Percentiles rank a stretch among this genome's conserved stretches.
These are phyloP conservation scores for Pseudachorutes palmiensis DNA, from an alignment of 1,140 invertebrate species.

Conservation along the genomic window DNA sequence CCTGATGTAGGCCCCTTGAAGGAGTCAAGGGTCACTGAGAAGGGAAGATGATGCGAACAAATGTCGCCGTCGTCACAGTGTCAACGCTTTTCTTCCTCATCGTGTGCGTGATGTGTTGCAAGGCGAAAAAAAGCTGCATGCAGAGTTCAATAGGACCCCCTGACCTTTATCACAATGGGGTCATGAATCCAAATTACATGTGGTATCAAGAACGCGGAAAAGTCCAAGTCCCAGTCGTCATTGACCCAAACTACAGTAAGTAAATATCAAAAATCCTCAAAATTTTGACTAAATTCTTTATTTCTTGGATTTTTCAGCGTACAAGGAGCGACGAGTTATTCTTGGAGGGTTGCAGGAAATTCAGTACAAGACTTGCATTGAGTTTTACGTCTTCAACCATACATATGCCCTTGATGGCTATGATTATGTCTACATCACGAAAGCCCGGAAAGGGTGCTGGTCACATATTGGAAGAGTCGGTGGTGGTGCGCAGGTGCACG, in stretches of 20 bases:
- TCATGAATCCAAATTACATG: slow-evolving; percentile 24
- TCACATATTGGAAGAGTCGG: slow-evolving; percentile 56
- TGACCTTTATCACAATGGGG: slow-evolving; percentile 10
- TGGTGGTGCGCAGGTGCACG: slow-evolving; percentile 46
- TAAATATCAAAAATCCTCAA: neutral
- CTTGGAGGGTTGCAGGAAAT: slow-evolving; percentile 48
- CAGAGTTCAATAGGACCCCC: slow-evolving; percentile 19
- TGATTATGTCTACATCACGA: slow-evolving; percentile 61
- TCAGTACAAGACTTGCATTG: slow-evolving; percentile 52
- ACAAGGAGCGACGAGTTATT: slow-evolving; percentile 45
- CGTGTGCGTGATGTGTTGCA: neutral
- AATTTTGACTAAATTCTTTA: neutral
- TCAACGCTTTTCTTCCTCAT: neutral
- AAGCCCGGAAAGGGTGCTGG: slow-evolving; percentile 66
- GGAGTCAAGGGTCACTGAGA: too few species aligned
- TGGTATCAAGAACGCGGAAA: slow-evolving; percentile 17
- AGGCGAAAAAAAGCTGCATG: slow-evolving; percentile 11
- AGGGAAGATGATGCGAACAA: too few species aligned
- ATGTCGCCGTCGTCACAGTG: too few species aligned
- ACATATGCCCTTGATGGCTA: slow-evolving; percentile 45
- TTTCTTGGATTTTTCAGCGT: neutral
- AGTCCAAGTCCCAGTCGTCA: slow-evolving; percentile 20
- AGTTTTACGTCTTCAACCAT: slow-evolving; percentile 47
- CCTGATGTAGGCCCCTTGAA: too few species aligned
- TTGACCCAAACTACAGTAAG: slow-evolving; percentile 25